Base-by-base conservation (phyloP, 2,797 vertebrate species). In the Falco concolor region DNA sequence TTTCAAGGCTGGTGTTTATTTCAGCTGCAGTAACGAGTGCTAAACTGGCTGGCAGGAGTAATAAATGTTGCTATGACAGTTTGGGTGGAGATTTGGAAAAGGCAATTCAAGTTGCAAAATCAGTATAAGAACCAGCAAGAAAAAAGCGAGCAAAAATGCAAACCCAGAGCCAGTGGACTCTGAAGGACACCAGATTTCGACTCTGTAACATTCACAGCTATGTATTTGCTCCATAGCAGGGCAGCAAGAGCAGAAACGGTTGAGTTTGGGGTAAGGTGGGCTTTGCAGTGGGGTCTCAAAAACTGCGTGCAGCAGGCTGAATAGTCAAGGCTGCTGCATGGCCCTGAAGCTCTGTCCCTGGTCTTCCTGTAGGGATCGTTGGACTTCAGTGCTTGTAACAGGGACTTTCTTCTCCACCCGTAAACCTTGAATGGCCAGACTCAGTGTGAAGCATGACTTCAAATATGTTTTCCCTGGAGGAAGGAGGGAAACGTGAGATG, bases 1-100 rank as follows among this genome's bases (percentile, higher is more conserved):
- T 68, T 64, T 88, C 38, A 13, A 68, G 68, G 68, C 68, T 74
- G 63, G 16, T 73, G 47, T 90, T 95, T 82, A 42, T 93, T 87
- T 95, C 80, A 78, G 73, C 85, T 79, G 59, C 78, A 61, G 53
- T 63, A 89, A 64, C 0, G 3, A 74, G 49, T 50, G 42, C 64
- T 89, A 19, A 90, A 50, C 44, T 15, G 20, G 59, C 70, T 95
- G 74, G 54, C 30, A 20, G 72, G 85, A 87, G 56, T 27, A 84
- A 40, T 90, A 70, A 68, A 82, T 59, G 73, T 91, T 94, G 63
- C 84, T 87, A 45, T 84, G 85, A 67, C 80, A 90, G 74, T 63
- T 94, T 79, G 83, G 83, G 83, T 53, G 83, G 89, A 75, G 85
- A 73, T 82, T 53, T 90, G 89, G 44, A 82, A 91, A 74, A 90